Evolutionary conservation across 2,888 invertebrate species (phyloP), one percentile per base, ranked within the genome.

Genomic region (Andrena trimmerana): DNA sequence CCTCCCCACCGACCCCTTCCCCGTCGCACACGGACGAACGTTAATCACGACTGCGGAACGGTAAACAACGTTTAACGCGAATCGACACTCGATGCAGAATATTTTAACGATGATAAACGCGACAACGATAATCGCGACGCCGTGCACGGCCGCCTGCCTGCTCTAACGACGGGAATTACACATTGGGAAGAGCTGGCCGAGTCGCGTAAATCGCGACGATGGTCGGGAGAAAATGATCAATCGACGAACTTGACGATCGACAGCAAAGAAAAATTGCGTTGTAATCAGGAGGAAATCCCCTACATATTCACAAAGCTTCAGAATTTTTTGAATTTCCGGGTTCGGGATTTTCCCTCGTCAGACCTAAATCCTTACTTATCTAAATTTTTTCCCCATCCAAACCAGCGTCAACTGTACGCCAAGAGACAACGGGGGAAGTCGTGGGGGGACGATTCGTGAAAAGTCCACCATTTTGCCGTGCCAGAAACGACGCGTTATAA

Each of bases 21-120:
- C 52, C 70, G 50, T 13, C 33, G 62, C 36, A 7, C 42, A 29
- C 33, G 57, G 59, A 54, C 66, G 60, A 42, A 42, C 13, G 71
- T 76, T 60, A 66, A 71, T 76, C 76, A 77, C 68, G 78, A 29
- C n/a, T 31, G 52, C 76, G 50, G 27, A n/a, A 31, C 57, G 8
- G 72, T 69, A 83, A 77, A 83, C 72, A 77, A 73, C 60, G 73
- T 60, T 83, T 69, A 73, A 77, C 66, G 50, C 33, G 68, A 66
- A 83, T 83, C 73, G 69, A 62, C 60, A 57, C 54, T 59, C 83
- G 83, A 66, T 54, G 67, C 62, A 48, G 71, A 83, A 65, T 82
- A 75, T 75, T 82, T 83, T 73, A 77, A 83, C 77, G 83, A 83
- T 67, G 77, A 83, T 57, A 77, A 83, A 83, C 65, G 69, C 33